These are phyloP conservation scores for Colletes gigas DNA, from an alignment of 1,140 invertebrate species.

Conservation along the genomic window DNA sequence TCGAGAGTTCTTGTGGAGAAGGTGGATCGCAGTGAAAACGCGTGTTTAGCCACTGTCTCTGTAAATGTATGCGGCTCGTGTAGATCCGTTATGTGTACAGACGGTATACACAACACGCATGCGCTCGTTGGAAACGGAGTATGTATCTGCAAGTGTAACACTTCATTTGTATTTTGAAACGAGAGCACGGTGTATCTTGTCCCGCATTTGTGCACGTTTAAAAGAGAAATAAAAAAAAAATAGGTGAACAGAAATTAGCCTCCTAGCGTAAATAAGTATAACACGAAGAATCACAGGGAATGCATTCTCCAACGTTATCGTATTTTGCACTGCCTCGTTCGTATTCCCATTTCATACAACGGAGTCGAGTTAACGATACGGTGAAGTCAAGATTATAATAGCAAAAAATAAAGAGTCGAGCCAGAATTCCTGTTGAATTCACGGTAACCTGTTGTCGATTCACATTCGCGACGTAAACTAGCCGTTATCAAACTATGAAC, in stretches of 20 bases:
- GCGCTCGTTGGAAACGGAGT: not conserved
- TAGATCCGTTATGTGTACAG: conserved; percentile 3
- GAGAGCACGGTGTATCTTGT: conserved; percentile 7
- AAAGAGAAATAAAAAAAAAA: not conserved
- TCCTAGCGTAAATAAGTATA: not conserved
- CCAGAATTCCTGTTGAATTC: too few relatives aligned
- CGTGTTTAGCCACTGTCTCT: conserved; percentile 1
- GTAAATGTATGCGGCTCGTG: conserved; percentile 7
- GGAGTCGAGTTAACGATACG: not conserved
- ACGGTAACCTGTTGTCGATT: not conserved
- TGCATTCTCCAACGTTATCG: not conserved
- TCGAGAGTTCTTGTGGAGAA: not conserved
- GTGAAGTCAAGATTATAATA: not conserved
- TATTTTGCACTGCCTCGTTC: not conserved
- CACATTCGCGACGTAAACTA: too few relatives aligned
- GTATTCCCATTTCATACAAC: too few relatives aligned
- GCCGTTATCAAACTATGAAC: too few relatives aligned
- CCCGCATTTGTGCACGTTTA: not conserved
- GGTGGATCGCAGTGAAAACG: conserved; percentile 10
- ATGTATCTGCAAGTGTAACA: not conserved
- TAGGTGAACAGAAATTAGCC: not conserved
- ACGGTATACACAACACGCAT: conserved; percentile 1
- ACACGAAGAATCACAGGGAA: not conserved
- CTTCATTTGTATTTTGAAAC: conserved; percentile 13
- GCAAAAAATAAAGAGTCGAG: not conserved